A percentile compares a stretch with the other conserved stretches of the same genome.
These are phyloP conservation scores for Fratercula arctica DNA, from an alignment of 2,797 vertebrate species.

Conservation along the genomic window DNA sequence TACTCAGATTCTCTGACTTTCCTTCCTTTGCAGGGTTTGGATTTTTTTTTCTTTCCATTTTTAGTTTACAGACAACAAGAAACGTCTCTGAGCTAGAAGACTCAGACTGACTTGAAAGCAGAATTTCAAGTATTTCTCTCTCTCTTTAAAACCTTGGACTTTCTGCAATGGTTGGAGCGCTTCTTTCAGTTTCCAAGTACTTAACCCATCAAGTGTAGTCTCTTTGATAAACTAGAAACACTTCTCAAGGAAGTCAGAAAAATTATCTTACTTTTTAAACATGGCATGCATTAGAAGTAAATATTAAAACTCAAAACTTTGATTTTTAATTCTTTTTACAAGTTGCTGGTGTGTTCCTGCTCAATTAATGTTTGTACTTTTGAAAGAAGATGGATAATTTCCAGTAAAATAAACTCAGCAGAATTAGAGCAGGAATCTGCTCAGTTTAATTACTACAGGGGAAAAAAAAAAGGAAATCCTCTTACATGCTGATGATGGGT, in stretches of 20 bases:
- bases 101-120: not conserved
- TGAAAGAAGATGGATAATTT: not conserved
- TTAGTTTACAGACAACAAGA: constrained; percentile 45
- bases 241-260: not conserved
- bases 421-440: not conserved
- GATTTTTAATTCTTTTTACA: not conserved
- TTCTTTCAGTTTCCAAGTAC: not conserved
- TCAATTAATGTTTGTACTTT: not conserved
- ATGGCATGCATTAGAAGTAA: not conserved
- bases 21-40: not conserved
- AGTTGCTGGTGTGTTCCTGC: not conserved
- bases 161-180: not conserved
- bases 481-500: not conserved
- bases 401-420: not conserved
- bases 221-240: not conserved
- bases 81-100: not conserved
- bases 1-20: not conserved
- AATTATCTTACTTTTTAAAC: not conserved
- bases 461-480: not conserved
- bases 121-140: not conserved
- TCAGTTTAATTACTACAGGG: not conserved
- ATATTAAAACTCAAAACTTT: not conserved
- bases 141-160: not conserved
- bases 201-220: not conserved
- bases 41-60: not conserved